Conservation (phyloP, 2,113 vertebrate genomes). For the Otis tarda region DNA sequence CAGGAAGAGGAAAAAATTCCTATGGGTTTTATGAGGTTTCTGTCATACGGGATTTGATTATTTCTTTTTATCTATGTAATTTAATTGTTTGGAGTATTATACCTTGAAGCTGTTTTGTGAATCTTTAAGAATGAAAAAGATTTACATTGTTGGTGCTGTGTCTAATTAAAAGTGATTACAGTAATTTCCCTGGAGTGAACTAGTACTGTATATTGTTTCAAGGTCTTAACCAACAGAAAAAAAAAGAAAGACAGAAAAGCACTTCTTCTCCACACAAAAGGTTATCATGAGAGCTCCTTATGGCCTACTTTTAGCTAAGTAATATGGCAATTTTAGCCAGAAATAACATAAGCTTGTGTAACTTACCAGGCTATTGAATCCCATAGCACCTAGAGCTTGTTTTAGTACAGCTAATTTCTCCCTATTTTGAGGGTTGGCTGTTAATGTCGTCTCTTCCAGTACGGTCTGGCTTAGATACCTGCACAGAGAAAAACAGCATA, state of each 20-base stretch:
- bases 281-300: not conserved
- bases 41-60: not conserved
- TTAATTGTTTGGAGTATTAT: not conserved
- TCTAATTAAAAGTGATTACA: conserved; percentile 46
- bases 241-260: not conserved
- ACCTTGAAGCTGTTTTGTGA: conserved; percentile 12
- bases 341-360: not conserved
- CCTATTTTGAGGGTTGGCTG: conserved; percentile 78
- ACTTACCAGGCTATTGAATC: conserved; percentile 89
- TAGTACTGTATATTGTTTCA: conserved; percentile 1
- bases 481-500: not conserved
- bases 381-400: conserved; percentile 84
- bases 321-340: not conserved
- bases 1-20: not conserved
- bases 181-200: conserved; percentile 13
- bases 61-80: conserved; percentile 21
- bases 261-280: not conserved
- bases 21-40: not conserved
- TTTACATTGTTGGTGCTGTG: not conserved
- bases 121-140: conserved; percentile 23
- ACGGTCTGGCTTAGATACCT: conserved; percentile 81
- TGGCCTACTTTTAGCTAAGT: not conserved
- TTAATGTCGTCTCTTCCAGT: conserved; percentile 64
- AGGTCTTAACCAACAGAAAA: not conserved
- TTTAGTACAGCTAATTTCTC: conserved; percentile 82